Conservation (phyloP, 37 sponge, comb jelly and placozoan genomes). For the Eunapius fragilis region DNA sequence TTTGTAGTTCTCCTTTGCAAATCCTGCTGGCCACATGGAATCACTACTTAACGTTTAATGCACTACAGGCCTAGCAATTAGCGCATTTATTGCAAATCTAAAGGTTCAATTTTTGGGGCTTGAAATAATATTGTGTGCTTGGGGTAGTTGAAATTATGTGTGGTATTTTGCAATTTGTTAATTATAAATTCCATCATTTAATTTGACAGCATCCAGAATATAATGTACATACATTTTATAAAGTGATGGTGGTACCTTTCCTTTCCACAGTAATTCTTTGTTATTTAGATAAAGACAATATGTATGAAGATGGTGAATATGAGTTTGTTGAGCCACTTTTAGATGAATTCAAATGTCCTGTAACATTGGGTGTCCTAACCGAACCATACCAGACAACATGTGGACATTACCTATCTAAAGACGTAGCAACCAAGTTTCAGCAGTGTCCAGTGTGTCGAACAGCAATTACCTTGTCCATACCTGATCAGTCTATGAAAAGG, state of each 20-base stretch:
- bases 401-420: background rate
- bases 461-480: background rate
- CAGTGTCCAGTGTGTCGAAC: background rate
- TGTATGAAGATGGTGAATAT: background rate
- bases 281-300: background rate
- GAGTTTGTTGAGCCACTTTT: background rate
- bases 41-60: too few species aligned
- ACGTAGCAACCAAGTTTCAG: background rate
- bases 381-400: background rate
- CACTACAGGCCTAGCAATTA: too few species aligned
- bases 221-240: too few species aligned
- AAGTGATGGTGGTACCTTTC: background rate
- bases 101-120: too few species aligned
- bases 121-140: too few species aligned
- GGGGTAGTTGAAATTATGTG: too few species aligned
- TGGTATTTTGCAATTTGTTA: too few species aligned
- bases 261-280: background rate
- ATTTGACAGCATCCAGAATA: too few species aligned
- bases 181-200: too few species aligned
- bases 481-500: background rate
- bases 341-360: background rate
- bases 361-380: background rate
- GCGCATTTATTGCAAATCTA: too few species aligned
- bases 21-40: too few species aligned
- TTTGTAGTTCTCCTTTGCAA: too few species aligned